Percentiles rank a stretch among this genome's conserved stretches.
phyloP scores from a whole-genome alignment of 2,888 invertebrate genomes.

The Habroteleia sp. region DNA sequence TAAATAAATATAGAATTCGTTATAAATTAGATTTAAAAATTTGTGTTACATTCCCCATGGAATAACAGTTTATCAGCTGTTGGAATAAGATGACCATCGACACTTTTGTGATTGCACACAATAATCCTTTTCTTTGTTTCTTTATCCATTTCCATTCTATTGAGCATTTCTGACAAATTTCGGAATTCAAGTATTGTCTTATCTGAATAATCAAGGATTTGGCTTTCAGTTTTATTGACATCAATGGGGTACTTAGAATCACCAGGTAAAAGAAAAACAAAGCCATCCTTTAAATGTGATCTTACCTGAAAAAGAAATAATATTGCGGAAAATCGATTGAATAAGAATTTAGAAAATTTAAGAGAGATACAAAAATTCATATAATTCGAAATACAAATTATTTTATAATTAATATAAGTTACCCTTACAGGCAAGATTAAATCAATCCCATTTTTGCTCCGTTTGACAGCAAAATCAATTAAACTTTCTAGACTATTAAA shows the following conservation, averaged over 20 bases:
- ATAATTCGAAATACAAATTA: too few species aligned
- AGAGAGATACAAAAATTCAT: too few species aligned
- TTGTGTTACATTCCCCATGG: not conserved
- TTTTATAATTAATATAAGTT: not conserved
- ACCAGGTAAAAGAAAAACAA: conserved; percentile 84
- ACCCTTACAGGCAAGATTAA: conserved; percentile 64
- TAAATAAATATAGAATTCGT: too few species aligned
- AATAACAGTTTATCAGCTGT: too few species aligned
- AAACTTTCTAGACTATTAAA: conserved; percentile 83
- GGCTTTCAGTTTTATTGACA: conserved; percentile 60
- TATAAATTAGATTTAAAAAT: not conserved
- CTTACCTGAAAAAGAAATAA: conserved; percentile 81
- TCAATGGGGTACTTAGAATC: conserved; percentile 75
- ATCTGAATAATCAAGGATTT: conserved; percentile 67
- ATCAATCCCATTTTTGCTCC: conserved; percentile 83
- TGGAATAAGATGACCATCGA: conserved; percentile 55
- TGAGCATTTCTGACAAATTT: conserved; percentile 64
- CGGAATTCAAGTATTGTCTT: conserved; percentile 70
- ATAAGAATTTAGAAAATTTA: too few species aligned
- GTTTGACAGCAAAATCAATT: conserved; percentile 83
- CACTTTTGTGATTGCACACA: conserved; percentile 65
- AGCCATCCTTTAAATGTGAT: conserved; percentile 84
- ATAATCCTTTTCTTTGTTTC: conserved; percentile 58
- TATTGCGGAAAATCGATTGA: too few species aligned
- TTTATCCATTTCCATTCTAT: conserved; percentile 68